Percentiles rank a stretch among this genome's conserved stretches.
Evolutionary conservation across 2,888 invertebrate species (phyloP).

Genomic region (Xestia ashworthii): DNA sequence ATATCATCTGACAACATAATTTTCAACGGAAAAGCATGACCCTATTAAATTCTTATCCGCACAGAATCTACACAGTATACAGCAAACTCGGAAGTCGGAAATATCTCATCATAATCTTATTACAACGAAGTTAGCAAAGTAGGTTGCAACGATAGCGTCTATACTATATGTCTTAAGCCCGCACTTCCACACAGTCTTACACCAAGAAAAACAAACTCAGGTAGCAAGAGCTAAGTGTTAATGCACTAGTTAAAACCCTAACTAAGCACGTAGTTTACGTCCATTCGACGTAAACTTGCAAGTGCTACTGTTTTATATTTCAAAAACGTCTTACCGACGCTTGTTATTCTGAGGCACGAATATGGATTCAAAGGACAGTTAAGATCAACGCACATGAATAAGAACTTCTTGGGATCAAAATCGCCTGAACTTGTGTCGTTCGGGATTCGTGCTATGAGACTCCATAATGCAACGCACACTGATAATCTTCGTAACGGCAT

Average conservation of each 20-base stretch:
- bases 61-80: constrained; percentile 16
- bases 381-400: neutral
- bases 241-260: constrained; percentile 48
- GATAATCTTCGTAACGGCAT: neutral
- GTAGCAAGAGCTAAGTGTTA: constrained; percentile 46
- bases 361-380: constrained; percentile 68
- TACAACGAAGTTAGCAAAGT: constrained; percentile 39
- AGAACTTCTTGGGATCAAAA: neutral
- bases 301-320: constrained; percentile 37
- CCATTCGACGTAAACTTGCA: constrained; percentile 34
- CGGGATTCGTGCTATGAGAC: neutral
- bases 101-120: constrained; percentile 53
- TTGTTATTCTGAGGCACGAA: constrained; percentile 63
- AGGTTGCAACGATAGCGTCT: constrained; percentile 27
- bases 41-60: constrained; percentile 12
- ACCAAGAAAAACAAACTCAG: constrained; percentile 49
- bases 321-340: constrained; percentile 31
- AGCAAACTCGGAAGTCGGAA: constrained; percentile 21
- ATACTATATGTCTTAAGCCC: constrained; percentile 10
- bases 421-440: neutral
- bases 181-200: constrained; percentile 26
- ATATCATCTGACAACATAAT: neutral
- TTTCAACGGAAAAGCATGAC: constrained; percentile 12
- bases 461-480: neutral
- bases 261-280: constrained; percentile 33